Evolutionary conservation across 2,113 vertebrate genomes (phyloP).

Genomic region (Meleagris gallopavo): DNA sequence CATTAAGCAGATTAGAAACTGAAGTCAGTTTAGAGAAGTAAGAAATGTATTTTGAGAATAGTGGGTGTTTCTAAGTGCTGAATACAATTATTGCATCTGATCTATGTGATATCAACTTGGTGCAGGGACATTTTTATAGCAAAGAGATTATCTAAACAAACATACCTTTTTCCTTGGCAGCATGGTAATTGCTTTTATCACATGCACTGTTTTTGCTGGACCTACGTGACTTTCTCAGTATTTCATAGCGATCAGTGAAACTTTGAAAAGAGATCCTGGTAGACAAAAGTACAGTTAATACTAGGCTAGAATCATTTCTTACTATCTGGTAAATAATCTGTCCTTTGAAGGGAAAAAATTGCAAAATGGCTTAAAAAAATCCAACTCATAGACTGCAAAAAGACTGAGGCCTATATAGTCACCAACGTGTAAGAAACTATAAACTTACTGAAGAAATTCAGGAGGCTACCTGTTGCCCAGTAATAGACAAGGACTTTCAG

Average conservation of each 20-base stretch:
- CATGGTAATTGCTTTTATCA: neutral
- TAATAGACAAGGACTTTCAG: neutral
- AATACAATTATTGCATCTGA: neutral
- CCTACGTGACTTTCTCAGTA: slow-evolving; percentile 72
- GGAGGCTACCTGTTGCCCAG: neutral
- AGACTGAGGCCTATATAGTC: neutral
- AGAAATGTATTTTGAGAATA: neutral
- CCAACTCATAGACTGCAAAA: neutral
- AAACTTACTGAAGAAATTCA: neutral
- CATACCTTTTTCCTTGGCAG: slow-evolving; percentile 2
- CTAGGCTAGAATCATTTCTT: neutral
- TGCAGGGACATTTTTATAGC: neutral
- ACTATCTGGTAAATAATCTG: neutral
- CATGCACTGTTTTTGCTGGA: neutral
- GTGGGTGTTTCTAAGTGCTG: neutral
- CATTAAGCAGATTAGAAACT: neutral
- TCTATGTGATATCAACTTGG: fast-evolving
- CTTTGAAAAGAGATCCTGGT: slow-evolving; percentile 85
- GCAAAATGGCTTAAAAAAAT: neutral
- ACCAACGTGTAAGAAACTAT: neutral
- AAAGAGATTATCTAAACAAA: neutral
- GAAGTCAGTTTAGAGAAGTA: neutral
- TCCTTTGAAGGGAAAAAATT: neutral
- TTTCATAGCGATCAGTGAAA: slow-evolving; percentile 86
- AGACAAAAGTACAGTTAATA: neutral